Base-by-base conservation (phyloP, 1,140 invertebrate species). In the Atta colombica region DNA sequence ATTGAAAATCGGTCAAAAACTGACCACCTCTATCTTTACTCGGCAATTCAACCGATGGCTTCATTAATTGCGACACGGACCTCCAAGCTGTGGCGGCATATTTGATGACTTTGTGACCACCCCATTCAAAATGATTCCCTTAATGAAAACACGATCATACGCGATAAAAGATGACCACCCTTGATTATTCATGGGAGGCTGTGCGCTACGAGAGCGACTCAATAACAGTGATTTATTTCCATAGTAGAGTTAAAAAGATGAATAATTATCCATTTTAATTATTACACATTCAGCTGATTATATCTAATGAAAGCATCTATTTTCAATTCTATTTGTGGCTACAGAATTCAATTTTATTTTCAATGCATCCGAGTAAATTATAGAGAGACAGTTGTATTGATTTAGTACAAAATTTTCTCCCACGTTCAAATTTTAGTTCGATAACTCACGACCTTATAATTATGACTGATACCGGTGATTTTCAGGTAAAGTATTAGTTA, bases 121-220 rank as follows among this genome's bases (percentile, higher is more conserved):
- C 86, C 89, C 21, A 55, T 85, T 75, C 72, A 88, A 91, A 92
- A 92, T 90, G 78, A 91, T 92, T 91, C 71, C 88, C 78, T 92
- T 91, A 92, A 92, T 92, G 90, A 92, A 91, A 91, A 92, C 91
- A 92, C 91, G 92, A 92, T 89, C 85, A 86, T 69, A 66, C 55
- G 53, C 80, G 89, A 91, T 91, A 87, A 85, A 88, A 88, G 78
- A 87, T 77, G 89, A 65, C 65, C 65, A 51, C 21, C 77, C 58
- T 66, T 84, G 88, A 89, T 89, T 89, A 65, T 81, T 55, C 18
- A 77, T 55, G 28, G 71, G n/a, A 74, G 80, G 58, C n/a, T 74
- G 55, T 55, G n/a, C 25, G 39, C 25, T 8, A 51, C 25, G 25
- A 25, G 25, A 71, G 80, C 80, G 39, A 28, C 39, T 84, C 49